Evolutionary conservation across 2,797 vertebrate species (phyloP), one percentile per base, ranked within the genome.

Genomic region (Erpetoichthys calabaricus): DNA sequence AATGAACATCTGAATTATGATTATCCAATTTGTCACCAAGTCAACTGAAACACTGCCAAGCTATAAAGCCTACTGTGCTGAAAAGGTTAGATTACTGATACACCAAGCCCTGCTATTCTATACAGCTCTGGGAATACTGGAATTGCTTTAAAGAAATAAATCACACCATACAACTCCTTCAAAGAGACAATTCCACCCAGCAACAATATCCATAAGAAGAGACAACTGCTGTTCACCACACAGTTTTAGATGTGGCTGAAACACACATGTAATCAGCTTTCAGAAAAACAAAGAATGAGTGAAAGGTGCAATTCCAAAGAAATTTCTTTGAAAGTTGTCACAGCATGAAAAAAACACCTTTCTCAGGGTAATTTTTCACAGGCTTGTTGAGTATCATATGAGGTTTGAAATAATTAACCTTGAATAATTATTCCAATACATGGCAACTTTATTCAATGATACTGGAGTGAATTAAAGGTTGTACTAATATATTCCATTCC

Each of bases 31-130:
- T 44, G 41, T 54, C 53, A 54, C 41, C 41, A 49, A 54, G 5
- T 54, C 53, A 54, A 7, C 10, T 54, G 53, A 54, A 54, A 54
- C 53, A 54, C 53, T 54, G 41, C 53, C 41, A 42, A 43, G 42
- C 4, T 54, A 54, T 42, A 54, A 54, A 7, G 41, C 53, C 53
- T 54, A 41, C 53, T 43, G 44, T n/a, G 25, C 53, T 54, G 6
- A 42, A 54, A 54, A 54, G 53, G 53, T 54, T 54, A 54, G 25
- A 54, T 54, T 42, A 54, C 53, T 54, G 53, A 54, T 54, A 43
- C 41, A 10, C 6, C 53, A 41, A 54, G 54, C 25, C 41, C 41
- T 54, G 41, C 41, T 8, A 54, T 43, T 41, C 53, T 53, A 42
- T 7, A 49, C 7, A 49, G 5, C 47, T 49, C 5, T 49, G 47